Conservation (phyloP, 1,140 invertebrate genomes). For the Drosophila orosa region DNA sequence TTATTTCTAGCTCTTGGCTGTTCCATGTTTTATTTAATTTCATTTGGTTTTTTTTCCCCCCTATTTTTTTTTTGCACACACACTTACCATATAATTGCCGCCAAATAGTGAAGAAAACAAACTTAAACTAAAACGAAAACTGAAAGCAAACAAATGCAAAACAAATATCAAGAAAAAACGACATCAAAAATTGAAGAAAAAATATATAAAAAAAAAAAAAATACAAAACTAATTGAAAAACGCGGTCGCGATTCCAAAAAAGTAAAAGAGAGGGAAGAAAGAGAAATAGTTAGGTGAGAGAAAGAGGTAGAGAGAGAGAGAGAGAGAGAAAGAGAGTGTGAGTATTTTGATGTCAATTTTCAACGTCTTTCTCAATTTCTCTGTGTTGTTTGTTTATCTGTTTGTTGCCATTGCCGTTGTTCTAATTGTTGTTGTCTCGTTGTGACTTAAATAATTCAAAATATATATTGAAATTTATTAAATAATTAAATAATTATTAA, state of each 20-base stretch:
- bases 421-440: conserved; percentile 29
- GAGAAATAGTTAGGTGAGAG: conserved; percentile 20
- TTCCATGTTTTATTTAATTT: neutral
- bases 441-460: no score
- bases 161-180: conserved; percentile 3
- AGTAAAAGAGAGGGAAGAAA: neutral
- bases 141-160: conserved; percentile 13
- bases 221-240: conserved; percentile 20
- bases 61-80: conserved; percentile 4
- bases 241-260: conserved; percentile 18
- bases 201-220: neutral
- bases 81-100: conserved; percentile 16
- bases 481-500: no score
- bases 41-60: neutral
- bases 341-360: conserved; percentile 64
- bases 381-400: conserved; percentile 14
- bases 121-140: conserved; percentile 21
- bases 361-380: conserved; percentile 25
- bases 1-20: conserved; percentile 13
- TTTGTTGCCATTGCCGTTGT: conserved; percentile 29
- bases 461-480: no score
- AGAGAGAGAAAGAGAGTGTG: conserved; percentile 66
- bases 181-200: neutral
- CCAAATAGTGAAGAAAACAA: conserved; percentile 28
- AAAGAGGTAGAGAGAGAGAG: conserved; percentile 11